Conservation (phyloP, 2,113 vertebrate genomes). For the Bos javanicus region DNA sequence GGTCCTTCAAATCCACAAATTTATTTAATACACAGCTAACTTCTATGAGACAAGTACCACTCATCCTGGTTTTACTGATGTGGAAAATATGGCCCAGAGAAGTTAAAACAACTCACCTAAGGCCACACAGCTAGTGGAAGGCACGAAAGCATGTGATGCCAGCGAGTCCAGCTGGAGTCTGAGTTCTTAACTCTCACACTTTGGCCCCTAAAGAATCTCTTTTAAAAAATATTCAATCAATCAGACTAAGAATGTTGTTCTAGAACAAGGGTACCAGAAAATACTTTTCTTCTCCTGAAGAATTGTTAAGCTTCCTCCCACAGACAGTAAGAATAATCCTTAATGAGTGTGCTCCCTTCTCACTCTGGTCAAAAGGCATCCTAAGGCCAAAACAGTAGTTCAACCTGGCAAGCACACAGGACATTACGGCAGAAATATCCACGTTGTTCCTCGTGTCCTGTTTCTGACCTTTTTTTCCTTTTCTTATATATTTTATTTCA, state of each 20-base stretch:
- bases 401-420: fast-evolving
- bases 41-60: background rate
- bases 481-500: background rate
- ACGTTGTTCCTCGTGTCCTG: background rate
- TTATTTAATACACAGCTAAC: background rate
- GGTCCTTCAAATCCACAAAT: background rate
- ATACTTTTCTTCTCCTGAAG: background rate
- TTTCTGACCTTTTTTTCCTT: background rate
- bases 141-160: background rate
- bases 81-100: background rate
- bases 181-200: background rate
- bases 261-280: background rate
- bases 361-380: background rate
- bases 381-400: background rate
- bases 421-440: fast-evolving
- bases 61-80: background rate
- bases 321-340: background rate
- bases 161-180: background rate
- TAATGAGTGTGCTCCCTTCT: background rate
- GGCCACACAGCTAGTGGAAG: background rate
- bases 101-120: background rate
- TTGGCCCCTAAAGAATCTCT: background rate
- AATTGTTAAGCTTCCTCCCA: background rate
- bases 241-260: background rate
- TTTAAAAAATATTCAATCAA: background rate